Base-by-base conservation (phyloP, 64 coral and sea anemone species). In the Catalaphyllia jardinei region DNA sequence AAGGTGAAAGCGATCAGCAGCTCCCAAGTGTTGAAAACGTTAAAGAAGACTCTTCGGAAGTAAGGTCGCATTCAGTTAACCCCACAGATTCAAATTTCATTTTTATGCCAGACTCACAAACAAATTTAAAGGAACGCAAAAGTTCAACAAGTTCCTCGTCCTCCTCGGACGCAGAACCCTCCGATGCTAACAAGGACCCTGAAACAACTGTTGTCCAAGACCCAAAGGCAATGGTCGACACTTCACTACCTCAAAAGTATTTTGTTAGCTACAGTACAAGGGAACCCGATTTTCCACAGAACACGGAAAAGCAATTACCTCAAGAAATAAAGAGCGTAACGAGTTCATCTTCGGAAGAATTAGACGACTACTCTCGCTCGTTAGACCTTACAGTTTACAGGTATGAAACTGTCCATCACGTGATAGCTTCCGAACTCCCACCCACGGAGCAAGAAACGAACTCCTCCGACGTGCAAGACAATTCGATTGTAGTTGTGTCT, bases 81-180 rank as follows among this genome's bases (percentile, higher is more conserved):
- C 17, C 79, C 29, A 63, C 9, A 50, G 22, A 71, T 35, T 2
- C 81, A 10, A 11, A 19, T 22, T 18, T 67, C 20, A 67, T 3
- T 8, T 25, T 24, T 24, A 69, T 7, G 24, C 20, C 25, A 25
- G 22, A 8, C 65, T 20, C 22, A 0, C 18, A 65, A 65, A 20
- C 24, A 46, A 57, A 57, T 12, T 1, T 57, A 30, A 79, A 29
- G 51, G 77, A 79, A 28, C 77, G 77, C 8, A 79, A 79, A 59
- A 79, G 50, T 25, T 79, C 77, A 59, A 64, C 79, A 22, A 83
- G 60, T 62, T 83, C 79, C 31, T 83, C 61, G 19, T 65, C 76
- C 29, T 79, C 79, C 18, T 85, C 81, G n/a, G 61, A 67, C 13
- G 7, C 39, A 24, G 80, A 67, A 13, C 10, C 25, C 65, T 5